Evolutionary conservation across 2,113 vertebrate genomes (phyloP), one percentile per base, ranked within the genome.

Genomic region (Embiotoca jacksoni): DNA sequence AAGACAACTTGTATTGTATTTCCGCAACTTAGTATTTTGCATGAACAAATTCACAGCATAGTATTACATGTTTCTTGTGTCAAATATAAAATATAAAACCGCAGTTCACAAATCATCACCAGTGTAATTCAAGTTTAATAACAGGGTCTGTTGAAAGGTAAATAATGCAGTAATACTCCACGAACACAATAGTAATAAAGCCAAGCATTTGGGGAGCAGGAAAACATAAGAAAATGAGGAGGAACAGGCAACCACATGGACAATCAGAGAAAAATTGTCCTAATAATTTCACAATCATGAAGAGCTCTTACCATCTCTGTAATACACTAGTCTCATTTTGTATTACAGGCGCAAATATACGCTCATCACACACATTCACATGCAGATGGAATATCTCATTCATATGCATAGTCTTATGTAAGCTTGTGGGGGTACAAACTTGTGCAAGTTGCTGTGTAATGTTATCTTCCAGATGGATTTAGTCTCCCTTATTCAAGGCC

Each of bases 381-480:
- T 75, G 68, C 54, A 82, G 72, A 82, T 65, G 75, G 49, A 81
- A 72, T 39, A 65, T 52, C 85, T 90, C 82, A 85, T 91, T 90
- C 77, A 85, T 82, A 91, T 90, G 88, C 84, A 81, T 65, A 80
- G 77, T 67, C 68, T 84, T 78, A 84, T 87, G 81, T 85, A 86
- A 88, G 87, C 87, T 90, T 83, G 81, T 85, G 74, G 83, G 86
- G 84, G 72, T 88, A 86, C 83, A 85, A 89, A 89, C 74, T 86
- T 86, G 75, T 78, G 76, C 53, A 59, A 90, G 88, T 82, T 88
- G 80, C 82, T 80, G 82, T 79, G 89, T 89, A 90, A 89, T 83
- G 87, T 83, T 92, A 91, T 90, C 87, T 92, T 81, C 61, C 91
- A 89, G 91, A 92, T 86, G 89, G 87, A 90, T 86, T 88, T 80